Percentiles rank a stretch among this genome's conserved stretches.
Evolutionary conservation across 2,888 invertebrate species (phyloP).

Genomic region (Dasysyrphus albostriatus): DNA sequence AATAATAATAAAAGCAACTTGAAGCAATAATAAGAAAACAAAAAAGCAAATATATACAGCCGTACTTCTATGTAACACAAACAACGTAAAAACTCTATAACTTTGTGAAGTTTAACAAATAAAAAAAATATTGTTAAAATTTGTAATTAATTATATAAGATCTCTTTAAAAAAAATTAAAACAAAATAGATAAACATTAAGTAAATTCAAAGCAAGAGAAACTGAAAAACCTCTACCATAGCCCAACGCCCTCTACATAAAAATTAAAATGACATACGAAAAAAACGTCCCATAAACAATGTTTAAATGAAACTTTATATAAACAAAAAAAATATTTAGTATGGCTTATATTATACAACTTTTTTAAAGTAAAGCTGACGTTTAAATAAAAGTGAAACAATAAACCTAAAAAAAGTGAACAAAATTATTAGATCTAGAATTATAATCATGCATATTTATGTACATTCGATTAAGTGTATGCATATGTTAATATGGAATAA

Average conservation of each 20-base stretch:
- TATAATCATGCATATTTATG: constrained; percentile 38
- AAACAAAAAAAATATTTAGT: constrained; percentile 40
- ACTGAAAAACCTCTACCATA: constrained; percentile 68
- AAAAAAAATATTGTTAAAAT: constrained; percentile 63
- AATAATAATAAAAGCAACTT: constrained; percentile 52
- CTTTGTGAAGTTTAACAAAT: constrained; percentile 47
- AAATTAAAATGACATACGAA: constrained; percentile 34
- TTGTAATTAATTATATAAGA: constrained; percentile 72
- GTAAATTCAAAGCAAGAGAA: constrained; percentile 48
- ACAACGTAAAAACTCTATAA: constrained; percentile 53
- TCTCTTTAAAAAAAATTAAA: constrained; percentile 46
- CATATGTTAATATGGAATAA: constrained; percentile 34
- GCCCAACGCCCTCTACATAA: constrained; percentile 70
- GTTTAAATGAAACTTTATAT: constrained; percentile 60
- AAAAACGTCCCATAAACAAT: constrained; percentile 65
- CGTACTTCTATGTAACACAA: constrained; percentile 47
- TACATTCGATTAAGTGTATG: constrained; percentile 26
- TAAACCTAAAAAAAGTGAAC: constrained; percentile 23
- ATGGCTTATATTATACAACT: constrained; percentile 53
- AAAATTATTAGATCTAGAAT: constrained; percentile 24
- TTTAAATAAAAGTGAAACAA: constrained; percentile 36
- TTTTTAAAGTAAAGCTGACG: constrained; percentile 51
- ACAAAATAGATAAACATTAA: constrained; percentile 37
- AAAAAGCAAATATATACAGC: constrained; percentile 41
- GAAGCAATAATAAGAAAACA: constrained; percentile 53